phyloP scores from a whole-genome alignment of 2,888 invertebrate genomes.

The Crematogaster levior region DNA sequence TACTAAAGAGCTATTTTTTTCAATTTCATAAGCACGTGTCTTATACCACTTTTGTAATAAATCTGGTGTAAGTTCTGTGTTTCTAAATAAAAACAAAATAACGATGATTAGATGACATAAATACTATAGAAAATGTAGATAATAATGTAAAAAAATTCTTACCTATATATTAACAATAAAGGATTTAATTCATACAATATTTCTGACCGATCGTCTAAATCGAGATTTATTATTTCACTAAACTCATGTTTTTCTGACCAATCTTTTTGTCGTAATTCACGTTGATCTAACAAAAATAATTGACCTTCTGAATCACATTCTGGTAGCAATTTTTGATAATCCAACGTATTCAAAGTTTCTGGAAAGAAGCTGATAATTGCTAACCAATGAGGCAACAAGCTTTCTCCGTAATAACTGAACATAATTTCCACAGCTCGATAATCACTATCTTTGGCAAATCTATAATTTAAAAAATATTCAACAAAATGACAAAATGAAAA shows the following conservation, averaged over 20 bases:
- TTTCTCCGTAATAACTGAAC: slow-evolving; percentile 89
- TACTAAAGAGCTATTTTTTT: slow-evolving; percentile 88
- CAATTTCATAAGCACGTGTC: slow-evolving; percentile 89
- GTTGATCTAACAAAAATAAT: slow-evolving; percentile 85
- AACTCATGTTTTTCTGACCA: slow-evolving; percentile 89
- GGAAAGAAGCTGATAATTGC: slow-evolving; percentile 88
- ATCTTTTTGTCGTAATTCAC: slow-evolving; percentile 87
- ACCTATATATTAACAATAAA: slow-evolving; percentile 86
- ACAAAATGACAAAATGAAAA: slow-evolving; percentile 41
- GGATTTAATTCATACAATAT: slow-evolving; percentile 80
- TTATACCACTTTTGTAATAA: slow-evolving; percentile 87
- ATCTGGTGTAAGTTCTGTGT: slow-evolving; percentile 77
- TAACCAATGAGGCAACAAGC: slow-evolving; percentile 88
- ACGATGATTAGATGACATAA: slow-evolving; percentile 1
- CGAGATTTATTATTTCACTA: slow-evolving; percentile 69
- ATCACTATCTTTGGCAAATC: slow-evolving; percentile 90
- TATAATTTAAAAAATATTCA: slow-evolving; percentile 80
- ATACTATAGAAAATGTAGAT: neutral
- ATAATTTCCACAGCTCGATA: slow-evolving; percentile 89
- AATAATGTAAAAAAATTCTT: slow-evolving; percentile 45
- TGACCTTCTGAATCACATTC: slow-evolving; percentile 86
- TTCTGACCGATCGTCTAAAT: slow-evolving; percentile 71
- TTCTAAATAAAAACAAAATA: slow-evolving; percentile 67
- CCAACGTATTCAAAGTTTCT: slow-evolving; percentile 90
- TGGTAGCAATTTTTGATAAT: slow-evolving; percentile 89